Base-by-base conservation (phyloP, 1,140 invertebrate genomes). In the Drosophila repleta region DNA sequence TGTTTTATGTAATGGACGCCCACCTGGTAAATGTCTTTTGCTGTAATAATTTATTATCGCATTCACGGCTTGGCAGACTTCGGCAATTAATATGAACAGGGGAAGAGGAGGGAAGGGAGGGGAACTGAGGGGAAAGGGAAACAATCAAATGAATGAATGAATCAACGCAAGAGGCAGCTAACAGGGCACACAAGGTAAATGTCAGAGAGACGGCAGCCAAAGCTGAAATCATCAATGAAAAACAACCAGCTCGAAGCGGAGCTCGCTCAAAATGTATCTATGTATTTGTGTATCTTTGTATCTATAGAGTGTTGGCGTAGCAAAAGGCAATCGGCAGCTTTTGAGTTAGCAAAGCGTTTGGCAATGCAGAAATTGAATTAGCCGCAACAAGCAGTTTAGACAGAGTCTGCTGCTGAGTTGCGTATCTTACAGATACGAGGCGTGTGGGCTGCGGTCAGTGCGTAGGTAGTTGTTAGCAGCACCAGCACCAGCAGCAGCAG, bases 11-110 rank as follows among this genome's bases (percentile, higher is more conserved):
- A 82, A 62, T 78, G 69, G 53, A 76, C 83, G 83, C 83, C 83
- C 76, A 88, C 83, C 68, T 49, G 57, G 62, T 67, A 64, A 78
- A 74, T 71, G 76, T 76, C 68, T 74, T 82, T 79, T 70, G 68
- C 72, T 83, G 84, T 83, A 88, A 89, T 88, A 88, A 88, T 88
- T 88, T 88, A 88, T 88, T 88, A 88, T 83, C 79, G 76, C 79
- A 77, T 88, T 88, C 76, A 73, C 76, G 72, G 67, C 79, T 76
- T 63, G 52, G 29, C 51, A 48, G 55, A 77, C 76, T 58, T 37
- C 51, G 65, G 83, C 84, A 87, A 87, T 87, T 87, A 87, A 89
- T 87, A 83, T 73, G 61, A 85, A 84, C 76, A 81, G 73, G 64
- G 76, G 62, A 7, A 43, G 39, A 17, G 1, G n/a, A 7, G 39